These are phyloP conservation scores for Zaprionus taronus DNA, from an alignment of 1,140 invertebrate species.

Conservation along the genomic window DNA sequence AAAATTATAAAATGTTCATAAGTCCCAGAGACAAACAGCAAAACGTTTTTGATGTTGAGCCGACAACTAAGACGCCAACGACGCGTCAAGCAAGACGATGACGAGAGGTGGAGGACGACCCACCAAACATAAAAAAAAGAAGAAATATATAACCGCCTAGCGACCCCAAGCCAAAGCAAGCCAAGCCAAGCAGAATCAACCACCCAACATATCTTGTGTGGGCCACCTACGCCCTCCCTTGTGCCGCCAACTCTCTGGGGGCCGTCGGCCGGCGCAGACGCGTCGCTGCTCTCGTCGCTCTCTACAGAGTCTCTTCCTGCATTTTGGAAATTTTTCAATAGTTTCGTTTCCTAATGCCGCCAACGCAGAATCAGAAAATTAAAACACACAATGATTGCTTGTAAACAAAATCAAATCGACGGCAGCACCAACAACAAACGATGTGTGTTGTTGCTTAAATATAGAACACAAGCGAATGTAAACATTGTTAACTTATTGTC, in stretches of 20 bases:
- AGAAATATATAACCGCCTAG: conserved; percentile 24
- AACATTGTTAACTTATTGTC: conserved; percentile 80
- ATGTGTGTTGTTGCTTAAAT: conserved; percentile 65
- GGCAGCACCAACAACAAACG: conserved; percentile 11
- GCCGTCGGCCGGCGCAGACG: conserved; percentile 63
- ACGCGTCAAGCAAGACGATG: conserved; percentile 6
- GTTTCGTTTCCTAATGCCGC: conserved; percentile 34
- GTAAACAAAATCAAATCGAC: conserved; percentile 60
- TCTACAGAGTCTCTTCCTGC: conserved; percentile 24
- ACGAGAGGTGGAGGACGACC: conserved; percentile 10
- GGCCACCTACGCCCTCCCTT: conserved; percentile 1
- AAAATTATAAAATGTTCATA: conserved; percentile 69
- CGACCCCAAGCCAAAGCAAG: conserved; percentile 24
- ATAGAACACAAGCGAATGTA: conserved; percentile 70
- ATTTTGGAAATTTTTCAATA: conserved; percentile 54
- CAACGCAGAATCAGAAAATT: conserved; percentile 52
- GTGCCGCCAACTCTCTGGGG: conserved; percentile 29
- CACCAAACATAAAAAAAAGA: conserved; percentile 11
- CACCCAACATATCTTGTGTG: conserved; percentile 17
- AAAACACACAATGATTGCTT: conserved; percentile 55
- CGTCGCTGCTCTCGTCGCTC: conserved; percentile 2
- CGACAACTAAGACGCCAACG: conserved; percentile 47
- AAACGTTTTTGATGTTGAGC: conserved; percentile 67
- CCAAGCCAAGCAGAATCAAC: conserved; percentile 26
- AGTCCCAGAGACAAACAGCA: conserved; percentile 52